Base-by-base conservation (phyloP, 2,888 invertebrate genomes). In the Cheilosia vernalis region DNA sequence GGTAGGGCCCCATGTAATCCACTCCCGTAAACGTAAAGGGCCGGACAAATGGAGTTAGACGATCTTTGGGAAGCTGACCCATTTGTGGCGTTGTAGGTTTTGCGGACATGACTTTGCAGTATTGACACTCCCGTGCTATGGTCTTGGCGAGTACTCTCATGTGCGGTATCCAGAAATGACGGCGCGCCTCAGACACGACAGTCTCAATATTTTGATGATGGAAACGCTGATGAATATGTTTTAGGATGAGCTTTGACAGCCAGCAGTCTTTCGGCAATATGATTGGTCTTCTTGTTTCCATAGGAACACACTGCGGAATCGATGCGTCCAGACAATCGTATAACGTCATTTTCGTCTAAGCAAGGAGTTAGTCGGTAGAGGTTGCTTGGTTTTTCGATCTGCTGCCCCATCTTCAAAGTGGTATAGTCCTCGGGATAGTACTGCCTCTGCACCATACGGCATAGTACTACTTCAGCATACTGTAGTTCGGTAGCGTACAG, bases 11-110 rank as follows among this genome's bases (percentile, higher is more conserved):
- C 27, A 27, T 27, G 27, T 27, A 27, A 6, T 27, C 27, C 6
- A 27, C 27, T 27, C 5, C 27, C 27, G 27, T 27, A 27, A 27
- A 27, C 27, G 27, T 27, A 27, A 5, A 27, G 27, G 27, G 27
- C 27, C 27, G 27, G 27, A 27, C 1, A 27, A 27, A 27, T 27
- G 27, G 27, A 27, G 27, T 27, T 6, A 27, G 27, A 27, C 27
- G 27, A 27, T 27, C 27, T 27, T 2, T 27, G 5, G 27, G 27
- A 6, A 27, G 27, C 6, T n/a, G 9, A 10, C 61, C 87, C 87
- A 87, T 87, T 19, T 55, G 53, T 5, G 87, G 83, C 30, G 6
- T 44, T 7, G 15, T 15, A 19, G 61, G 61, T 6, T 24, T 61
- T 7, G 61, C 61, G 10, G 17, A 9, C 17, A 3, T 2, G 4